Percentiles rank a stretch among this genome's conserved stretches.
phyloP scores from a whole-genome alignment of 1,140 invertebrate species.

The Proctacanthus coquilletti region DNA sequence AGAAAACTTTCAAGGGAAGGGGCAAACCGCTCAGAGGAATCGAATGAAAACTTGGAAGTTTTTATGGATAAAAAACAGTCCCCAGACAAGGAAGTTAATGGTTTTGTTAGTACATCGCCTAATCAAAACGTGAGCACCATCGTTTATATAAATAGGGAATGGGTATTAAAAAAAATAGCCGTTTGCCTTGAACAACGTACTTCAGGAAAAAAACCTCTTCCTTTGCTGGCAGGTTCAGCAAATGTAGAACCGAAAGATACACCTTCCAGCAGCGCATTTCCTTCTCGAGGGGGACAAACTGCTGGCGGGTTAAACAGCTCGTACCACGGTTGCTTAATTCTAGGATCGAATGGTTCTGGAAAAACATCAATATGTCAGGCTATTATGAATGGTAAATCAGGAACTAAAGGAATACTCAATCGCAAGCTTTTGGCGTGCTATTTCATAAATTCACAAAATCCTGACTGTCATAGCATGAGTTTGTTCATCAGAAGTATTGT shows the following conservation, averaged over 20 bases:
- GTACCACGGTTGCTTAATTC: constrained; percentile 25
- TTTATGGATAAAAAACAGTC: constrained; percentile 26
- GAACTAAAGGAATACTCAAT: constrained; percentile 40
- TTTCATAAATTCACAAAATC: constrained; percentile 44
- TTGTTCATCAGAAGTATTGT: constrained; percentile 74
- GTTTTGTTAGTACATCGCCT: constrained; percentile 10
- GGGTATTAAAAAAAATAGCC: constrained; percentile 88
- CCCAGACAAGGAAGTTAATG: constrained; percentile 27
- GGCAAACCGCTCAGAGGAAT: constrained; percentile 9
- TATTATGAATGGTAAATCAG: constrained; percentile 28
- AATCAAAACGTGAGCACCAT: too few species aligned
- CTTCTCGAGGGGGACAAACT: constrained; percentile 17
- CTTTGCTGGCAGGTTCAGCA: constrained; percentile 13
- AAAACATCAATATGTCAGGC: constrained; percentile 60
- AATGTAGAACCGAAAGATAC: constrained; percentile 6
- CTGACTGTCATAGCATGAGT: constrained; percentile 47
- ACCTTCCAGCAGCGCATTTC: constrained; percentile 7
- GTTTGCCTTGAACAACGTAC: constrained; percentile 75
- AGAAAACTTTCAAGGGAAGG: constrained; percentile 9
- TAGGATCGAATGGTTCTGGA: constrained; percentile 53
- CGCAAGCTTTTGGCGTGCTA: constrained; percentile 64
- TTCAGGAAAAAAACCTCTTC: constrained; percentile 25
- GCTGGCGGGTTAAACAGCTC: constrained; percentile 18
- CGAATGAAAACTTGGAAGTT: constrained; percentile 17
- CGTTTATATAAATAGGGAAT: constrained; percentile 52